Conservation (phyloP, 2,113 vertebrate species). For the Cynoglossus semilaevis region DNA sequence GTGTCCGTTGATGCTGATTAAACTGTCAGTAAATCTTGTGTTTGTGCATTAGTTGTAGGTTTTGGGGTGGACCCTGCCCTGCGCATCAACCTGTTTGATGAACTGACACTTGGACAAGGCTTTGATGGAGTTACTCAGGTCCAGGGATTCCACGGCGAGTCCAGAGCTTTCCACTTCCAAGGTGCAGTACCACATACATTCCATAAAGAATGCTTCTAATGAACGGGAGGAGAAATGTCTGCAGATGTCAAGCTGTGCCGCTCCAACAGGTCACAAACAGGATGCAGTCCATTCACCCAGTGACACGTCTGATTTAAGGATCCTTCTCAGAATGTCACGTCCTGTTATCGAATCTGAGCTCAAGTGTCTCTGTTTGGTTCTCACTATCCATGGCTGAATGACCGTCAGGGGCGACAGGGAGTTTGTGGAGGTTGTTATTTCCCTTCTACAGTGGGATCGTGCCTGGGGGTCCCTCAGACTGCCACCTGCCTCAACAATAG, state of each 20-base stretch:
- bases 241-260: neutral
- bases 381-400: neutral
- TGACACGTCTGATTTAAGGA: neutral
- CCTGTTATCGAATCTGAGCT: neutral
- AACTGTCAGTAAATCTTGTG: constrained; percentile 27
- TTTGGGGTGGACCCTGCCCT: constrained; percentile 93
- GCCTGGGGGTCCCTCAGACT: constrained; percentile 22
- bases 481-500: constrained; percentile 61
- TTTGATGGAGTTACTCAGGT: constrained; percentile 90
- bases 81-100: constrained; percentile 88
- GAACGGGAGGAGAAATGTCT: neutral
- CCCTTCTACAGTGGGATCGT: constrained; percentile 1
- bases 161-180: constrained; percentile 94
- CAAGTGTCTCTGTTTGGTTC: neutral
- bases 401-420: neutral
- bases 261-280: neutral
- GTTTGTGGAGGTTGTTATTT: constrained; percentile 21
- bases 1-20: constrained; percentile 11
- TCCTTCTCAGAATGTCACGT: constrained; percentile 17
- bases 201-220: neutral
- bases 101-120: constrained; percentile 83
- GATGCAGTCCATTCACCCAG: neutral
- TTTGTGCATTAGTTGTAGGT: constrained; percentile 80
- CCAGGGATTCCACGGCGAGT: constrained; percentile 91
- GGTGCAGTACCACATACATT: constrained; percentile 73